phyloP scores from a whole-genome alignment of 1,140 invertebrate genomes.

The Tachypleus tridentatus region DNA sequence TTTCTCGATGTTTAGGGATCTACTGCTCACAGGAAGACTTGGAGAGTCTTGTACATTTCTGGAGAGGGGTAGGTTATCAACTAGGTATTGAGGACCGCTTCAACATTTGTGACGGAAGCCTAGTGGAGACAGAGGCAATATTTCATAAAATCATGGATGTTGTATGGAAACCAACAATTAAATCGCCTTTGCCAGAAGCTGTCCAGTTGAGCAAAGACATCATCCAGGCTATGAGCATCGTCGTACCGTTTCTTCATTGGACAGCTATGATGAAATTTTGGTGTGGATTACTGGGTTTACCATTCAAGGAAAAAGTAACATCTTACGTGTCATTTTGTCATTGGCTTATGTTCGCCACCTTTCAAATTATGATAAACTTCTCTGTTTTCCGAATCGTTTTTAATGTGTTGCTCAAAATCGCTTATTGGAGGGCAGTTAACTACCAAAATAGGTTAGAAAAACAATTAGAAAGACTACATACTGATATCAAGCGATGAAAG shows the following conservation, averaged over 20 bases:
- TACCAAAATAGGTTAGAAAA: too few relatives aligned
- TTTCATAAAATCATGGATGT: constrained; percentile 30
- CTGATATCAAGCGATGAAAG: too few relatives aligned
- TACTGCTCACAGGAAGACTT: constrained; percentile 43
- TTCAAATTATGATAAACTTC: too few relatives aligned
- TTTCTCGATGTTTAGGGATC: constrained; percentile 50
- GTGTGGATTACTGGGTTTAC: constrained; percentile 6
- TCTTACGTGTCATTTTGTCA: too few relatives aligned
- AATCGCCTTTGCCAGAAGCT: constrained; percentile 1
- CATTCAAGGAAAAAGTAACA: not conserved
- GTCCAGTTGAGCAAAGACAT: constrained; percentile 11
- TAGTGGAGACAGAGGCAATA: constrained; percentile 32
- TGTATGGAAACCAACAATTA: not conserved
- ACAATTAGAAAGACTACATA: too few relatives aligned
- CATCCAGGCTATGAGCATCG: constrained; percentile 4
- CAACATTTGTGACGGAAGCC: constrained; percentile 41
- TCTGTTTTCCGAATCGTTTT: too few relatives aligned
- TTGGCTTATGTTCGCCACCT: too few relatives aligned
- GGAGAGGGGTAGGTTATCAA: constrained; percentile 61
- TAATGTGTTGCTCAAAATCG: too few relatives aligned
- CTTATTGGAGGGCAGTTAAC: too few relatives aligned
- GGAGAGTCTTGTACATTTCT: constrained; percentile 62
- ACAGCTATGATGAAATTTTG: constrained; percentile 7
- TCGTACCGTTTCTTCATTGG: constrained; percentile 5
- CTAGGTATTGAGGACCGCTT: constrained; percentile 67